Evolutionary conservation across 35 echinoderm and acorn worm species (phyloP).

Genomic region (Strongylocentrotus purpuratus): DNA sequence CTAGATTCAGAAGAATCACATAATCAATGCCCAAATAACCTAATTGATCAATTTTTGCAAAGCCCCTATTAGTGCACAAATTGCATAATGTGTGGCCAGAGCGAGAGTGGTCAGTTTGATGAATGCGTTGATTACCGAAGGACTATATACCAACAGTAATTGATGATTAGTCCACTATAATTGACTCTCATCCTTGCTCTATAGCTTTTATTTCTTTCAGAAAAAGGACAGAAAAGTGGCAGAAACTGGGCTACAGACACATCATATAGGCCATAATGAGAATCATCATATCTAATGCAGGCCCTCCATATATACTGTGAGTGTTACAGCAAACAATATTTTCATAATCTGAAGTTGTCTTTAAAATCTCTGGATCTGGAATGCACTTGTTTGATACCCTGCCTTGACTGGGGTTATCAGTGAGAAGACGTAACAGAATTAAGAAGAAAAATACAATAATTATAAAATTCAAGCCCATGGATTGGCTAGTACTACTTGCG

Average conservation of each 20-base stretch:
- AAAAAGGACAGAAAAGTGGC: background rate
- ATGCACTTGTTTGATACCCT: no score
- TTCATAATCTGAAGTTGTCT: no score
- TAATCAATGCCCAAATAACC: conserved; percentile 2
- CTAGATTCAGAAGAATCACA: background rate
- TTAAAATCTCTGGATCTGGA: no score
- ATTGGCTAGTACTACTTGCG: no score
- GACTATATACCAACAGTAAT: background rate
- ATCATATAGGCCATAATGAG: no score
- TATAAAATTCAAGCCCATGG: no score
- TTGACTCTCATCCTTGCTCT: background rate
- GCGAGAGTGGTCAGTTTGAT: background rate
- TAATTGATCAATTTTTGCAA: background rate
- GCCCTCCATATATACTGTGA: no score
- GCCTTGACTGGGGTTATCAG: no score
- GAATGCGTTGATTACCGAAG: background rate
- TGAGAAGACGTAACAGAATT: no score
- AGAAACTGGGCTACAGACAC: background rate
- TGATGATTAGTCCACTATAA: background rate
- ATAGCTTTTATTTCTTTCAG: background rate
- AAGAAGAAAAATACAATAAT: no score
- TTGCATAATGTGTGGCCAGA: background rate
- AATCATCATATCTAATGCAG: no score
- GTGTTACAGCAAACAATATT: no score
- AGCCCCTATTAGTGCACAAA: background rate